phyloP scores from a whole-genome alignment of 2,888 invertebrate genomes.

The Podotricha telesiphe region DNA sequence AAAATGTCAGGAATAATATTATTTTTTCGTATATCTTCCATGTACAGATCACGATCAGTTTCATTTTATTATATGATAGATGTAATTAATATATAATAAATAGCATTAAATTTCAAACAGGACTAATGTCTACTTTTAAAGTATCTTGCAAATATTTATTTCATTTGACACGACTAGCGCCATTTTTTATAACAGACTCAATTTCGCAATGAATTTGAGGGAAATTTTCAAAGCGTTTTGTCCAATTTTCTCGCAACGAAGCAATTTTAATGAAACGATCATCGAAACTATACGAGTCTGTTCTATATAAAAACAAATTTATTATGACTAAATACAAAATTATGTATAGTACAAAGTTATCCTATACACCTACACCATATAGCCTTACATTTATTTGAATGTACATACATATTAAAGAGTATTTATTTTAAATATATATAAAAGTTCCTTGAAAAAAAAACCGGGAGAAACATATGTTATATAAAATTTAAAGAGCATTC shows the following conservation, averaged over 20 bases:
- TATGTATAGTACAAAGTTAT: background rate
- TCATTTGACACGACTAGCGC: background rate
- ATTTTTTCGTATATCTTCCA: no score
- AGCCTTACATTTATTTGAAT: no score
- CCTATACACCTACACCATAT: no score
- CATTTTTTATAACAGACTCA: constrained; percentile 22
- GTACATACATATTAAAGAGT: no score
- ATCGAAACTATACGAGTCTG: constrained; percentile 27
- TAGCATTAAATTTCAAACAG: no score
- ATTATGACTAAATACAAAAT: background rate
- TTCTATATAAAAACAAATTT: constrained; percentile 11
- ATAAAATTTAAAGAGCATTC: background rate
- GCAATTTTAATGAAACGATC: constrained; percentile 30
- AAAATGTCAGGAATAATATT: no score
- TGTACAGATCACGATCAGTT: no score
- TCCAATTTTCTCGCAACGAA: constrained; percentile 31
- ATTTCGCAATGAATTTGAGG: constrained; percentile 29
- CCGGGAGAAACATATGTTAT: background rate
- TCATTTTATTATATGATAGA: no score
- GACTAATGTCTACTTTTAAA: background rate
- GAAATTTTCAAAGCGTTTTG: constrained; percentile 28
- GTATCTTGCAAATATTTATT: constrained; percentile 1
- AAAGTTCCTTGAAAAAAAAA: no score
- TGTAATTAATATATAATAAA: no score
- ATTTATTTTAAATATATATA: no score